Conservation (phyloP, 2,113 vertebrate species). For the Dromas ardeola region DNA sequence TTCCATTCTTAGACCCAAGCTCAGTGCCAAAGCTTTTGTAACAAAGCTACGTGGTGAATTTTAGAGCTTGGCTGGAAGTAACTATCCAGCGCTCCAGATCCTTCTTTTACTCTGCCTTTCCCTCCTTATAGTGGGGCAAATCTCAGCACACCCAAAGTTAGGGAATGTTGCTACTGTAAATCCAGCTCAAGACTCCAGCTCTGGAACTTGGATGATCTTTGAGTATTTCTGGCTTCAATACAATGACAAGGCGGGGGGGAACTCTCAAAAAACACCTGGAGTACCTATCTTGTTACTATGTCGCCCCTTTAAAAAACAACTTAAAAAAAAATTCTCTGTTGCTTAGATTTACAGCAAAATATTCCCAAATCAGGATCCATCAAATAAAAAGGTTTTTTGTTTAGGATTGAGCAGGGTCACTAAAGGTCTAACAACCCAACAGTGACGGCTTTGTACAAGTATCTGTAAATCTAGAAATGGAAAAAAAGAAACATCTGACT, state of each 20-base stretch:
- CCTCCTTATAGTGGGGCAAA: neutral
- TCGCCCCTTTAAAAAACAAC: neutral
- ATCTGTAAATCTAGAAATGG: neutral
- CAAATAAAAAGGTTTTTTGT: neutral
- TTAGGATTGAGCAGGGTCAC: neutral
- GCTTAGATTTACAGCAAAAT: neutral
- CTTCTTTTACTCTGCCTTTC: neutral
- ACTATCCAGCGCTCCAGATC: neutral
- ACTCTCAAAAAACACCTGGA: rapidly evolving
- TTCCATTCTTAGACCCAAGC: neutral
- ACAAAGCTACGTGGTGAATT: neutral
- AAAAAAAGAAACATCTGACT: neutral
- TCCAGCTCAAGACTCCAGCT: neutral
- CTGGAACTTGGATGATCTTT: neutral
- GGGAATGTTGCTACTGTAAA: neutral
- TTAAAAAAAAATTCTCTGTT: neutral
- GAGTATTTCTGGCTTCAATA: neutral
- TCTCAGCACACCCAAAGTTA: neutral
- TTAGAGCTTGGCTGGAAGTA: neutral
- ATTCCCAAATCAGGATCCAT: neutral
- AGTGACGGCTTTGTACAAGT: neutral
- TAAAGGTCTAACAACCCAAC: neutral
- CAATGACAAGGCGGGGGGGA: neutral
- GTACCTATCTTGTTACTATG: neutral
- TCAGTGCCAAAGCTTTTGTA: neutral